These are phyloP conservation scores for Anas platyrhynchos DNA, from an alignment of 2,113 vertebrate species.

Conservation along the genomic window DNA sequence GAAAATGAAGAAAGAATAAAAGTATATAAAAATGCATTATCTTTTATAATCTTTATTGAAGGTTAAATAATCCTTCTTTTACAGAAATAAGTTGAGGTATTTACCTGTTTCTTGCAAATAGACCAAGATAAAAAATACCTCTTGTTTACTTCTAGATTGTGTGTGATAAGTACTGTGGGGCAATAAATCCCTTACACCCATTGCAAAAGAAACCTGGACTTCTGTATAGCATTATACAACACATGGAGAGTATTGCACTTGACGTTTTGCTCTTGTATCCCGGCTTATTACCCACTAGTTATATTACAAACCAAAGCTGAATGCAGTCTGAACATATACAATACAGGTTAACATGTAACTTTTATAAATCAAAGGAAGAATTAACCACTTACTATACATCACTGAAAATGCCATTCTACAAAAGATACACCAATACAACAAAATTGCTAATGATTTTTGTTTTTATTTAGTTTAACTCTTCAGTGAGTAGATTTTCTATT, in stretches of 20 bases:
- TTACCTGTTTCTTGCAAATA: background rate
- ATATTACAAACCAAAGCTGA: background rate
- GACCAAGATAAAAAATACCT: background rate
- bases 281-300: background rate
- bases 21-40: background rate
- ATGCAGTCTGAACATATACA: background rate
- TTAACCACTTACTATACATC: background rate
- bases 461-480: conserved; percentile 67
- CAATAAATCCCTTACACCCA: background rate
- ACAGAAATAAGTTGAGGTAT: background rate
- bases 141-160: background rate
- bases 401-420: conserved; percentile 53
- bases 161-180: background rate
- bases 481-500: conserved; percentile 70
- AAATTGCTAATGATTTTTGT: conserved; percentile 41
- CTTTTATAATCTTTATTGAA: conserved; percentile 39
- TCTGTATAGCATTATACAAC: background rate
- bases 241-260: background rate
- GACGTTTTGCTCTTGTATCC: background rate
- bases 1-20: background rate
- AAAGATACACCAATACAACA: conserved; percentile 45
- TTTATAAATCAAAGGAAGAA: conserved; percentile 24
- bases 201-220: background rate
- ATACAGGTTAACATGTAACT: background rate
- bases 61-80: background rate